Percentiles rank a stretch among this genome's conserved stretches.
These are phyloP conservation scores for Drosophila algonquin DNA, from an alignment of 2,888 invertebrate genomes.

Conservation along the genomic window DNA sequence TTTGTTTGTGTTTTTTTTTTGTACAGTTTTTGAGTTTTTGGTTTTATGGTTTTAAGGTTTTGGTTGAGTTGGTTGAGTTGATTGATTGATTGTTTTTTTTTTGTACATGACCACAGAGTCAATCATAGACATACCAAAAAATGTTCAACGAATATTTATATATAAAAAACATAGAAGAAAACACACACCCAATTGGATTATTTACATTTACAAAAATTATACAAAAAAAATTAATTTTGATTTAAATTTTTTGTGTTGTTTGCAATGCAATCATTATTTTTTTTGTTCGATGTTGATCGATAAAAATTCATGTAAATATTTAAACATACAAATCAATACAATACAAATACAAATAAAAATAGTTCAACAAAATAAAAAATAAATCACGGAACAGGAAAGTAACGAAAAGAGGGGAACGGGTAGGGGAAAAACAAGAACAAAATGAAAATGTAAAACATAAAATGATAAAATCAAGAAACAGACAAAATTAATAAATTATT, in stretches of 20 bases:
- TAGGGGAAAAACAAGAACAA: conserved; percentile 26
- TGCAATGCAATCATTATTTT: conserved; percentile 32
- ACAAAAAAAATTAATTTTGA: conserved; percentile 68
- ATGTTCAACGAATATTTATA: conserved; percentile 84
- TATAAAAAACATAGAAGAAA: conserved; percentile 84
- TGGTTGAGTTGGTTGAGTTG: conserved; percentile 70
- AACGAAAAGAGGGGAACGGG: conserved; percentile 29
- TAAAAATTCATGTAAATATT: conserved; percentile 66
- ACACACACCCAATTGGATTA: conserved; percentile 85
- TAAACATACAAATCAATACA: conserved; percentile 72
- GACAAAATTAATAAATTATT: conserved; percentile 8
- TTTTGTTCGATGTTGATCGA: conserved; percentile 44
- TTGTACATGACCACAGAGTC: conserved; percentile 84
- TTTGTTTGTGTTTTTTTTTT: conserved; percentile 71
- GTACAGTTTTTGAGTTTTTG: conserved; percentile 77
- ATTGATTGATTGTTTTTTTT: conserved; percentile 68
- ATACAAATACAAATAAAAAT: conserved; percentile 35
- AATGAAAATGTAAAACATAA: conserved; percentile 40
- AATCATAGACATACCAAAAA: conserved; percentile 84
- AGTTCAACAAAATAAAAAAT: conserved; percentile 44
- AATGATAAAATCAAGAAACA: conserved; percentile 26
- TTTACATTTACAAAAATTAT: conserved; percentile 84
- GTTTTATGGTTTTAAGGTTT: conserved; percentile 79
- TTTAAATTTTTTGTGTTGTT: conserved; percentile 44
- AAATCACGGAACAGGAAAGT: conserved; percentile 44